Evolutionary conservation across 1,140 invertebrate genomes (phyloP).

Genomic region (Scaptomyza hsui): DNA sequence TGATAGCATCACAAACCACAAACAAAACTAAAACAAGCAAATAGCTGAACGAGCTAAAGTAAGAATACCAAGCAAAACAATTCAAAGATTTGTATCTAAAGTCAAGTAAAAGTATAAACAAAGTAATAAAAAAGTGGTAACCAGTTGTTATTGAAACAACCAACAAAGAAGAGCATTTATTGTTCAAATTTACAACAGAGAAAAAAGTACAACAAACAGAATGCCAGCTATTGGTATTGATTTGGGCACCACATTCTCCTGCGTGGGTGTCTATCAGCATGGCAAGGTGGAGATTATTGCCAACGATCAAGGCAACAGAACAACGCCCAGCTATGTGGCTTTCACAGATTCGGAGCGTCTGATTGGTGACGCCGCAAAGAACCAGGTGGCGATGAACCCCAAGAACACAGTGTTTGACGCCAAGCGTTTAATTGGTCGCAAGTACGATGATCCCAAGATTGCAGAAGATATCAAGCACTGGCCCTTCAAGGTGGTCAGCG

Average conservation of each 20-base stretch:
- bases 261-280: conserved; percentile 91
- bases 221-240: conserved; percentile 90
- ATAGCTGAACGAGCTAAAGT: conserved; percentile 52
- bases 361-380: conserved; percentile 96
- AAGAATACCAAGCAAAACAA: conserved; percentile 9
- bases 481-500: conserved; percentile 89
- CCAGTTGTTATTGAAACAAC: neutral
- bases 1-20: conserved; percentile 58
- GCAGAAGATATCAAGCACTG: conserved; percentile 91
- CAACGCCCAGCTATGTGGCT: conserved; percentile 97
- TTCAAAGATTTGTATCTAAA: conserved; percentile 4
- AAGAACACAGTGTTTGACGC: conserved; percentile 84
- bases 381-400: conserved; percentile 84
- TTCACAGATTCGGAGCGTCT: conserved; percentile 98
- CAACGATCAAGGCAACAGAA: conserved; percentile 97
- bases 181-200: neutral
- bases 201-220: conserved; percentile 29
- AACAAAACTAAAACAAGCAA: conserved; percentile 45
- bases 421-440: conserved; percentile 88
- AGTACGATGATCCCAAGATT: conserved; percentile 89
- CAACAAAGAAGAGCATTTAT: neutral
- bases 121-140: neutral
- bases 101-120: conserved; percentile 24
- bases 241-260: conserved; percentile 91
- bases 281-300: conserved; percentile 96